Base-by-base conservation (phyloP, 2,888 invertebrate species). In the Xanthia togata region DNA sequence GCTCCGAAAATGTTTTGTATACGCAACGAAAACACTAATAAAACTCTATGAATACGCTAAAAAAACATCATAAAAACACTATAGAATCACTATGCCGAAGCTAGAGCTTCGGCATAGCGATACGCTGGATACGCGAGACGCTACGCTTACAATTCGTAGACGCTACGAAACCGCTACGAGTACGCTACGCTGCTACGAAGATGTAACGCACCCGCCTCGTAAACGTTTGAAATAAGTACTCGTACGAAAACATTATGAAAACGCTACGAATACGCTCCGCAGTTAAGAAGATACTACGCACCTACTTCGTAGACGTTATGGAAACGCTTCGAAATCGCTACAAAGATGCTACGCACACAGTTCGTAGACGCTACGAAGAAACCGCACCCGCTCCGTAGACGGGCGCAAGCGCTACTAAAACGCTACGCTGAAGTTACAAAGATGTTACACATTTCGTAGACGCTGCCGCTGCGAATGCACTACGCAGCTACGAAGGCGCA, bases 301-400 rank as follows among this genome's bases (percentile, higher is more conserved):
- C 23, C 3, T 14, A 1, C 8, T 62, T 62, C 23, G 5, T 31
- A 50, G 50, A 65, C n/a, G 9, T 41, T 67, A 57, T 5, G 9
- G 17, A n/a, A 26, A 55, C 41, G 26, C 23, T 23, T 23, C 11
- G 55, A 8, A 23, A 35, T 12, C 31, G 31, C 53, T 55, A 44
- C 44, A 17, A 53, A 35, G 20, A 44, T 5, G 35, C 35, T 53
- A 76, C 50, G 47, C 26, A 23, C 17, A 38, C 14, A 17, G 4
- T 47, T 57, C 6, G 41, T 76, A 31, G 20, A 31, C 63, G 31
- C 70, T 72, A 53, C 70, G 50, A 71, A 53, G 2, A 17, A 14
- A 23, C 41, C 11, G 14, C 11, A 1, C 6, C 2, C 0, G 17
- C 4, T 50, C 4, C 8, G 4, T 20, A 35, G 6, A 17, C 11